Evolutionary conservation across 1,140 invertebrate genomes (phyloP), one percentile per base, ranked within the genome.

Genomic region (Atta texana): DNA sequence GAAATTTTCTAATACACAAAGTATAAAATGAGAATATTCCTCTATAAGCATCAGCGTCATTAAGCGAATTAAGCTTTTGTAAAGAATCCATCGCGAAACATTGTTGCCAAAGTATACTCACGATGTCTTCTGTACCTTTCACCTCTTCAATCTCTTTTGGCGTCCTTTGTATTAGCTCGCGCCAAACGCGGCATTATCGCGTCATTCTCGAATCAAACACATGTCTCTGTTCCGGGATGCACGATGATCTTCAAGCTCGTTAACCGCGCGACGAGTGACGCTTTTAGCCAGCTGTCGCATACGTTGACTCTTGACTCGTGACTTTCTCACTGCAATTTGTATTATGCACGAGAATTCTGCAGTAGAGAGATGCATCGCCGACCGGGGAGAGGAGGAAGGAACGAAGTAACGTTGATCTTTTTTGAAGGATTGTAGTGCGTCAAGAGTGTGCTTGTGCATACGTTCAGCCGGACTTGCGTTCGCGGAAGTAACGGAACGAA

Each of bases 401-500:
- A 1, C 3, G 16, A 12, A 8, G 28, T 69, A 39, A 53, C 10
- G 21, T n/a, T 34, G 82, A 85, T 49, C 10, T n/a, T 39, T 39
- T 44, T 82, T 82, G 24, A 44, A 55, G 10, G 28, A 39, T 66
- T 21, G 34, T 14, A 57, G 0, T 3, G 28, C 21, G 55, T 44
- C 57, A 31, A 51, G 24, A 53, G 31, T 16, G 31, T 51, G 49
- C 49, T 16, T 8, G n/a, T 16, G 24, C 18, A 28, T 34, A 24
- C 34, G n/a, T 31, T 59, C 28, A 14, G 55, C 31, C 31, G 59
- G n/a, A 44, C 39, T 63, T 21, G 21, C 64, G 61, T 63, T n/a
- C 28, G 28, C n/a, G 16, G 12, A 64, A 51, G n/a, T 90, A 90
- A 90, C 88, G 88, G 89, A 82, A 89, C 16, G 21, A 44, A 55